phyloP scores from a whole-genome alignment of 2,797 vertebrate genomes.

The Cirrhinus molitorella region DNA sequence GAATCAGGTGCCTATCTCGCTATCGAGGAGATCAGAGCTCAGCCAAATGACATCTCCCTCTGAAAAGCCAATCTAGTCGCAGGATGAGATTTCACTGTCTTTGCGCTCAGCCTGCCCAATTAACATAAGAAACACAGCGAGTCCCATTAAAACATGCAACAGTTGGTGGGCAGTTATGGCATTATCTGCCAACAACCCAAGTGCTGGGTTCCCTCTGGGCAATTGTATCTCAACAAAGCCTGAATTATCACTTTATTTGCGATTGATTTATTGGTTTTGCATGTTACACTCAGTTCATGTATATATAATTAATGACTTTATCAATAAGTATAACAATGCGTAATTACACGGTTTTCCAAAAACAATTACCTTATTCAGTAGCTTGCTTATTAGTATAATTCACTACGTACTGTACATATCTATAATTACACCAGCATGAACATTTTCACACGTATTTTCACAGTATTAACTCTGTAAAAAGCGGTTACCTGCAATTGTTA shows the following conservation, averaged over 20 bases:
- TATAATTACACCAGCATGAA: background rate
- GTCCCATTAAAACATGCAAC: constrained; percentile 55
- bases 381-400: background rate
- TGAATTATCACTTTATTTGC: constrained; percentile 30
- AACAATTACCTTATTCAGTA: background rate
- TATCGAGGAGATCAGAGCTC: constrained; percentile 89
- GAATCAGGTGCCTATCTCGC: constrained; percentile 90
- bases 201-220: constrained; percentile 31
- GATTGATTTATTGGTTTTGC: constrained; percentile 22
- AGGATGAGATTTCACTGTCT: constrained; percentile 88
- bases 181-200: constrained; percentile 43
- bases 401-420: background rate
- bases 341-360: constrained; percentile 1
- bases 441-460: background rate
- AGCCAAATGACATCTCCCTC: constrained; percentile 87
- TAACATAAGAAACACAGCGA: constrained; percentile 66
- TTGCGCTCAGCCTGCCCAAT: constrained; percentile 71
- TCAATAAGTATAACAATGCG: background rate
- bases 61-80: constrained; percentile 76
- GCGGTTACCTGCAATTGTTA: background rate
- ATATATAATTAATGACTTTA: constrained; percentile 1
- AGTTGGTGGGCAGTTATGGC: constrained; percentile 53
- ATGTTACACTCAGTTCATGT: background rate
- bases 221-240: constrained; percentile 17
- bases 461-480: background rate